phyloP scores from a whole-genome alignment of 2,888 invertebrate species.

The Lepidocyrtoides sp. region DNA sequence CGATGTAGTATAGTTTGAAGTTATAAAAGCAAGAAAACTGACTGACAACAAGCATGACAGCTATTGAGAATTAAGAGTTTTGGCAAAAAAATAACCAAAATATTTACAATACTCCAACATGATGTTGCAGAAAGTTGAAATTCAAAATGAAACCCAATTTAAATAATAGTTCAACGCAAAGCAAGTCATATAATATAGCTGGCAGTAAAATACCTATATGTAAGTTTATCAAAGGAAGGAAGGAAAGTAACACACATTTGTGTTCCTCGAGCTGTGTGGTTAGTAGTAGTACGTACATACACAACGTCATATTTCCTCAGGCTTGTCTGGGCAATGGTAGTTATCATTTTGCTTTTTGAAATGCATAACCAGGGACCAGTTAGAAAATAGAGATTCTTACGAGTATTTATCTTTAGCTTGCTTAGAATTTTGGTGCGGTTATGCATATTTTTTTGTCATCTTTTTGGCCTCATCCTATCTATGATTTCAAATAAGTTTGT shows the following conservation, averaged over 20 bases:
- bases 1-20: no score
- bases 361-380: slow-evolving; percentile 67
- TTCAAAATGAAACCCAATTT: no score
- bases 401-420: slow-evolving; percentile 57
- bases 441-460: background rate
- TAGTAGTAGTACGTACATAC: background rate
- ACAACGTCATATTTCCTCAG: slow-evolving; percentile 26
- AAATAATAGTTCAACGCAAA: no score
- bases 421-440: background rate
- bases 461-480: background rate
- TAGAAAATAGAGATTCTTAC: slow-evolving; percentile 54
- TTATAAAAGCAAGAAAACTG: no score
- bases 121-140: no score
- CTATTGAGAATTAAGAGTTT: no score
- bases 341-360: slow-evolving; percentile 45
- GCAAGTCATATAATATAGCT: no score
- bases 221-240: background rate
- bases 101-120: no score
- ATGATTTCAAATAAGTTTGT: background rate
- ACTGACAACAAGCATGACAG: no score
- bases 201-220: no score
- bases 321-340: background rate
- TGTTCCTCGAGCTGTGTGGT: background rate
- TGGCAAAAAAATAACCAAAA: no score
- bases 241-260: background rate